Percentiles rank a stretch among this genome's conserved stretches.
Evolutionary conservation across 2,888 invertebrate genomes (phyloP).

Genomic region (Aspidiotus destructor): DNA sequence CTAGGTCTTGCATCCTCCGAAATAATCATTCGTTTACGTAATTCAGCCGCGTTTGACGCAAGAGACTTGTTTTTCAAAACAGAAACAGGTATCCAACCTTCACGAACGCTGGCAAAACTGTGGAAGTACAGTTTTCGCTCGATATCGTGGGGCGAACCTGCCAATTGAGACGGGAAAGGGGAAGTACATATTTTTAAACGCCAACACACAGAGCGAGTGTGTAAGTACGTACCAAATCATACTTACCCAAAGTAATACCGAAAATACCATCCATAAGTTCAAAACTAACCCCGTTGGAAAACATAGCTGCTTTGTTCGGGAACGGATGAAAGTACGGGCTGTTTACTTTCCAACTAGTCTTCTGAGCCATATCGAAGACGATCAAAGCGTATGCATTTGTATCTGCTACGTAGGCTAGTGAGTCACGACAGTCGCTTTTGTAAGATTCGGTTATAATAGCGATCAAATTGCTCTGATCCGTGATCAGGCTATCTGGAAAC

Average conservation of each 20-base stretch:
- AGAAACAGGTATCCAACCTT: conserved; percentile 54
- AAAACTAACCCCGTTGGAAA: conserved; percentile 54
- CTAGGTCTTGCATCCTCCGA: conserved; percentile 51
- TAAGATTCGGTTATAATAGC: conserved; percentile 56
- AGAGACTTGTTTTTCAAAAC: conserved; percentile 48
- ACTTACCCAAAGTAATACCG: conserved; percentile 52
- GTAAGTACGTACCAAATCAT: too few relatives aligned
- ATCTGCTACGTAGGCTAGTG: conserved; percentile 61
- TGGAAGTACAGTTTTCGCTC: conserved; percentile 58
- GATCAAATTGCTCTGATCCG: conserved; percentile 37
- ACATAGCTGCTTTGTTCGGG: conserved; percentile 52
- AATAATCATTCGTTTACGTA: conserved; percentile 44
- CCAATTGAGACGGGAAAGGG: background rate
- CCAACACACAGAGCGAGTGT: too few relatives aligned
- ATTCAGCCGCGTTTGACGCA: background rate
- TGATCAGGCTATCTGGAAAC: conserved; percentile 35
- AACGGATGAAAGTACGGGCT: conserved; percentile 56
- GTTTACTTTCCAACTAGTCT: conserved; percentile 52
- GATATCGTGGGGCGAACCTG: conserved; percentile 40
- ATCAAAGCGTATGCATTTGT: conserved; percentile 53
- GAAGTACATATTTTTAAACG: too few relatives aligned
- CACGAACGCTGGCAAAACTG: conserved; percentile 55
- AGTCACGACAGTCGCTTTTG: conserved; percentile 48
- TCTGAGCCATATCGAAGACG: conserved; percentile 52
- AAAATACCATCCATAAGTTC: conserved; percentile 65